Percentiles rank a stretch among this genome's conserved stretches.
Evolutionary conservation across 2,888 invertebrate species (phyloP).

Genomic region (Salpingus planirostris): DNA sequence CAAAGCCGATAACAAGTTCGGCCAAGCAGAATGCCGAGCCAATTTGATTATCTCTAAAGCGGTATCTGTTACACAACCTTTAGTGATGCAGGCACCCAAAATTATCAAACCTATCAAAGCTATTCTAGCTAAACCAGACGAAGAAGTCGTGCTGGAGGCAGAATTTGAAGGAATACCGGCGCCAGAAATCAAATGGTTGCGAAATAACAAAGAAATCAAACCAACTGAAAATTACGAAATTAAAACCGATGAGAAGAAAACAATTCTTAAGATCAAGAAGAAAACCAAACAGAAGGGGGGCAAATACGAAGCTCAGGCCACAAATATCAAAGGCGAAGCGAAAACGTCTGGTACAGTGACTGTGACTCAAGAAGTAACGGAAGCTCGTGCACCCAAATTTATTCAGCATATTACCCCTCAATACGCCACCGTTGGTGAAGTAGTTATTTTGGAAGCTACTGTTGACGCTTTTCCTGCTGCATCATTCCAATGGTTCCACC

Average conservation of each 20-base stretch:
- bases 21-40: constrained; percentile 63
- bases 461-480: constrained; percentile 71
- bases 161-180: constrained; percentile 62
- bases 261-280: constrained; percentile 57
- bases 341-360: constrained; percentile 77
- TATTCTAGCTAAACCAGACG: constrained; percentile 58
- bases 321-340: constrained; percentile 67
- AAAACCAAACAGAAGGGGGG: constrained; percentile 69
- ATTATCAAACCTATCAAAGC: constrained; percentile 74
- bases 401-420: constrained; percentile 62
- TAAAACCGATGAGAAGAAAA: constrained; percentile 51
- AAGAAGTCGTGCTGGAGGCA: constrained; percentile 60
- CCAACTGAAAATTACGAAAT: constrained; percentile 55
- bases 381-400: constrained; percentile 61
- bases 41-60: constrained; percentile 54
- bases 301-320: constrained; percentile 80
- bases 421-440: constrained; percentile 62
- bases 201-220: constrained; percentile 70
- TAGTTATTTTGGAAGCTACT: constrained; percentile 66
- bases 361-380: constrained; percentile 51
- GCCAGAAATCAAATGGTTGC: constrained; percentile 75
- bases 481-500: constrained; percentile 81
- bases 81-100: constrained; percentile 56
- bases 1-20: constrained; percentile 63
- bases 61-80: constrained; percentile 43